Percentiles rank a stretch among this genome's conserved stretches.
phyloP scores from a whole-genome alignment of 2,888 invertebrate species.

The Conchocele bisecta region DNA sequence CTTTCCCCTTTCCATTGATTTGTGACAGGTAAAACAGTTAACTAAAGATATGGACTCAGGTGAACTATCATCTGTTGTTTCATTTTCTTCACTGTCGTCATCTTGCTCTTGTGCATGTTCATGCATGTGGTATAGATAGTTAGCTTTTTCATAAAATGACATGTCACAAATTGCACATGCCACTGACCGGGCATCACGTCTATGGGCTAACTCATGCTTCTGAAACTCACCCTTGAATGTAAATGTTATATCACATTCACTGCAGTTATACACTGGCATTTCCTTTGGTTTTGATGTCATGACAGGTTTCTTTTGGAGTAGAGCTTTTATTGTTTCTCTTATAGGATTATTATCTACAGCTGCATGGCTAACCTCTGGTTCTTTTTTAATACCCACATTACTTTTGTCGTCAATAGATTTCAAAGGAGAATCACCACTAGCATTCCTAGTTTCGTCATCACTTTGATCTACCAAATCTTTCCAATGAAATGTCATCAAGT shows the following conservation, averaged over 20 bases:
- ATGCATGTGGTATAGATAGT: constrained; percentile 54
- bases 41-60: neutral
- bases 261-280: constrained; percentile 41
- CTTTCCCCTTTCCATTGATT: constrained; percentile 36
- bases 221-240: constrained; percentile 37
- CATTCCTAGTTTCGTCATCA: constrained; percentile 1
- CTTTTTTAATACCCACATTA: constrained; percentile 25
- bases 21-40: constrained; percentile 31
- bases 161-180: constrained; percentile 48
- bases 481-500: constrained; percentile 45
- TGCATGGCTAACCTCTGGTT: constrained; percentile 2
- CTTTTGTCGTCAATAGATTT: too few relatives aligned
- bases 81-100: constrained; percentile 29
- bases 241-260: constrained; percentile 43
- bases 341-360: neutral
- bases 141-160: constrained; percentile 45
- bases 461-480: constrained; percentile 21
- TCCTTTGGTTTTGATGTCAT: neutral
- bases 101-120: constrained; percentile 30
- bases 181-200: constrained; percentile 31
- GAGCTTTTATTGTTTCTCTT: neutral
- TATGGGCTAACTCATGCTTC: constrained; percentile 36
- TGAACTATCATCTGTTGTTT: constrained; percentile 12
- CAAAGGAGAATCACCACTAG: too few relatives aligned
- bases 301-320: neutral